Conservation (phyloP, 1,140 invertebrate genomes). For the Hirudo medicinalis region DNA sequence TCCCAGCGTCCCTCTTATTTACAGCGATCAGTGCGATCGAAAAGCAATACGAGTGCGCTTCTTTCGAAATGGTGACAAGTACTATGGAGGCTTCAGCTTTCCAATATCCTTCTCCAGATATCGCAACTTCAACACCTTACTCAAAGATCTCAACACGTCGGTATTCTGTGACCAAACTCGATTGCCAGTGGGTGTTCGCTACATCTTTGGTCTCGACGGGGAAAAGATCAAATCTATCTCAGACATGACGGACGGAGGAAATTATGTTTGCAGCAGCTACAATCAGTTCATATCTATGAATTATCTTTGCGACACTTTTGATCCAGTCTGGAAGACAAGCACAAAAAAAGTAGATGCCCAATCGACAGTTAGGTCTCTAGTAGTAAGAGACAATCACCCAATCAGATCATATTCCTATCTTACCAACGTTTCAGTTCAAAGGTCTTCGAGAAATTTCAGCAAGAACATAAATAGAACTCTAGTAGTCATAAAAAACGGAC, state of each 20-base stretch:
- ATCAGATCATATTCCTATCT: conserved; percentile 6
- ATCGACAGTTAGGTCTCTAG: conserved; percentile 4
- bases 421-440: not conserved
- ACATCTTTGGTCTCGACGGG: conserved; percentile 73
- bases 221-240: conserved; percentile 49
- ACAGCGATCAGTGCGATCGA: conserved; percentile 9
- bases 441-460: not conserved
- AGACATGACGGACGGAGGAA: conserved; percentile 74
- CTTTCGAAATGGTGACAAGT: conserved; percentile 86
- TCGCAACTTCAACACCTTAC: conserved; percentile 78
- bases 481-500: not conserved
- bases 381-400: conserved; percentile 3
- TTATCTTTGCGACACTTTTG: conserved; percentile 1
- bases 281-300: conserved; percentile 3
- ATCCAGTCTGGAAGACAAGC: conserved; percentile 4
- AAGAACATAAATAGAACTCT: not conserved
- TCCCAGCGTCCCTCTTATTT: too few species aligned
- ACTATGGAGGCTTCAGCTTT: conserved; percentile 76
- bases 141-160: conserved; percentile 62
- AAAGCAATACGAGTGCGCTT: conserved; percentile 82
- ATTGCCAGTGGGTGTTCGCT: conserved; percentile 73
- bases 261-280: conserved; percentile 75
- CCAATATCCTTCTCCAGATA: conserved; percentile 68
- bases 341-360: not conserved
- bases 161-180: conserved; percentile 35